A percentile compares a stretch with the other conserved stretches of the same genome.
phyloP scores from a whole-genome alignment of 2,113 vertebrate species.

The Eulemur rufifrons region DNA sequence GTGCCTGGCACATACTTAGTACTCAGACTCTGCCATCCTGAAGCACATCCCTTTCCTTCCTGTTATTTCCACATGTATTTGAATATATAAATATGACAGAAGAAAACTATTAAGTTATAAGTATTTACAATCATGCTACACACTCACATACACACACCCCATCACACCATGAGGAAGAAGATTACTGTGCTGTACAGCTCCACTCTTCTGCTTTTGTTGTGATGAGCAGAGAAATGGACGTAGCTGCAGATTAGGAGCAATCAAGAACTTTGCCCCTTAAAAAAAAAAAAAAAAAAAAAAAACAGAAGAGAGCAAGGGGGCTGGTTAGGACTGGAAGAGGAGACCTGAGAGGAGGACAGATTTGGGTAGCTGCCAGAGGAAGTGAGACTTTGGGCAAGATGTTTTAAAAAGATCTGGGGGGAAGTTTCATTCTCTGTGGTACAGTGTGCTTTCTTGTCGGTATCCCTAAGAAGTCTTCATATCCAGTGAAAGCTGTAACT shows the following conservation, averaged over 20 bases:
- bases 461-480: background rate
- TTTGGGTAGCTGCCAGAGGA: background rate
- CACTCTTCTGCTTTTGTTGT: background rate
- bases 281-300: too few species aligned
- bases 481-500: too few species aligned
- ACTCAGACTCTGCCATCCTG: background rate
- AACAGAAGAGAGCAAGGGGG: too few species aligned
- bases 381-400: background rate
- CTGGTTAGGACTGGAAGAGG: background rate
- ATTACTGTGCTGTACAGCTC: too few species aligned
- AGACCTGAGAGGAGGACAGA: background rate
- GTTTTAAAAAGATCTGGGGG: background rate
- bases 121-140: background rate
- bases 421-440: background rate
- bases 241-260: background rate
- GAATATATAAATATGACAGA: background rate
- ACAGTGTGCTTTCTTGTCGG: background rate
- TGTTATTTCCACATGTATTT: background rate
- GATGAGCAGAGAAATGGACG: background rate
- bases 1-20: background rate
- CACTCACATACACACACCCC: background rate
- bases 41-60: background rate
- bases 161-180: background rate
- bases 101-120: background rate
- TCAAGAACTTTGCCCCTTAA: background rate